phyloP scores from a whole-genome alignment of 1,140 invertebrate species.

The Heliconius nattereri region DNA sequence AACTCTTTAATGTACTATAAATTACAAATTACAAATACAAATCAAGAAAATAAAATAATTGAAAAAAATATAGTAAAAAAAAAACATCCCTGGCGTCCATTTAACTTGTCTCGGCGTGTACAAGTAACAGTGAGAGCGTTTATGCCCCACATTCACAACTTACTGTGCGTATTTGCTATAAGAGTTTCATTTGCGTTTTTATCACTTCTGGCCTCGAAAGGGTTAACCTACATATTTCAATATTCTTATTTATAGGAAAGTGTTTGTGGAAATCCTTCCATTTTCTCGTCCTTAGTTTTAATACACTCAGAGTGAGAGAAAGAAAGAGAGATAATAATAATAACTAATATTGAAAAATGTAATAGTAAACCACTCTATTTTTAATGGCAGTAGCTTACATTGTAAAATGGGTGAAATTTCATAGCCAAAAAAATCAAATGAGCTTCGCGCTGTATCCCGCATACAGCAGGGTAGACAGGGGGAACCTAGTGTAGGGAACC shows the following conservation, averaged over 20 bases:
- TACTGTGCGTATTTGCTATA: slow-evolving; percentile 15
- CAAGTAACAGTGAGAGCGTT: background rate
- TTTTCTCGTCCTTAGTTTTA: background rate
- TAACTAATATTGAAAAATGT: too few relatives aligned
- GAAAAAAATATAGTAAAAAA: background rate
- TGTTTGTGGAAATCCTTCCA: background rate
- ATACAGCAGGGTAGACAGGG: too few relatives aligned
- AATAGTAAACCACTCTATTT: too few relatives aligned
- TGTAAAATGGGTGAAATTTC: too few relatives aligned
- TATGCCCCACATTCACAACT: slow-evolving; percentile 15
- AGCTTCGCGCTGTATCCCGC: too few relatives aligned
- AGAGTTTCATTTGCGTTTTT: slow-evolving; percentile 15
- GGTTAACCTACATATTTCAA: slow-evolving; percentile 14
- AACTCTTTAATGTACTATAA: too few relatives aligned
- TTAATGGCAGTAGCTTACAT: too few relatives aligned
- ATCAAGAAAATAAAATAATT: background rate
- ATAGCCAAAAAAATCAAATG: too few relatives aligned
- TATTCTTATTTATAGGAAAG: background rate
- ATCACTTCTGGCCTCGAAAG: background rate
- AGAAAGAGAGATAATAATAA: too few relatives aligned
- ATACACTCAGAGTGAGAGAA: background rate
- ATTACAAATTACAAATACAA: too few relatives aligned
- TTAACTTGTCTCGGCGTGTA: background rate
- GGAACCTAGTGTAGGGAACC: too few relatives aligned
- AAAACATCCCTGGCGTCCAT: background rate